Evolutionary conservation across 2,113 vertebrate genomes (phyloP).

Genomic region (Tenebrosternarchus preto): DNA sequence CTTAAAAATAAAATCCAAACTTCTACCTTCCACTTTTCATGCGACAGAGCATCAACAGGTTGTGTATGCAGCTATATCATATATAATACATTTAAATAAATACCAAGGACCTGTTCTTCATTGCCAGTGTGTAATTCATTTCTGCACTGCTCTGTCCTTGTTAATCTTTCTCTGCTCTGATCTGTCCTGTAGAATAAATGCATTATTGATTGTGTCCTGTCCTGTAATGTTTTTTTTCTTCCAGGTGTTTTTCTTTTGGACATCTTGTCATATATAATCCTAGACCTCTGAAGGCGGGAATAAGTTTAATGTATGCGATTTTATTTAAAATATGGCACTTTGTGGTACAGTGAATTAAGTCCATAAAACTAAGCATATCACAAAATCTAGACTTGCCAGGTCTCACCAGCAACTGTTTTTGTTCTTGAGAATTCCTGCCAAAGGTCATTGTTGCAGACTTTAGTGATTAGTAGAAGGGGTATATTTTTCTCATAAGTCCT

Average conservation of each 20-base stretch:
- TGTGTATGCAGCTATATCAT: neutral
- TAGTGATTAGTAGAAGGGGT: neutral
- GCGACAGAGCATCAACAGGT: too few species aligned
- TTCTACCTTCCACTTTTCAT: too few species aligned
- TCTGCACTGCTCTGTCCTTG: constrained; percentile 20
- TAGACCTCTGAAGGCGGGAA: too few species aligned
- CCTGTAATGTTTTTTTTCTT: constrained; percentile 16
- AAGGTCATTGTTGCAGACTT: neutral
- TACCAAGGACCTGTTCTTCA: neutral
- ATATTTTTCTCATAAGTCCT: neutral
- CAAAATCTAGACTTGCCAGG: neutral
- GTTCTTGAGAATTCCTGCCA: neutral
- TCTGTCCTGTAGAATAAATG: constrained; percentile 5
- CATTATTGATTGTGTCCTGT: constrained; percentile 1
- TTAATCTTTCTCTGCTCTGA: constrained; percentile 20
- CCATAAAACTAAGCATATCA: neutral
- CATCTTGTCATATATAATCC: neutral
- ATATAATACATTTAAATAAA: neutral
- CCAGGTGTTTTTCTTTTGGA: constrained; percentile 1
- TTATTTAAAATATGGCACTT: too few species aligned
- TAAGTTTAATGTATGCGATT: too few species aligned
- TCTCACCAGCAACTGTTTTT: neutral
- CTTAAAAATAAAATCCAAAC: too few species aligned
- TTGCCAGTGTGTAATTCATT: neutral
- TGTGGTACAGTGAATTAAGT: too few species aligned